These are phyloP conservation scores for Limnephilus lunatus DNA, from an alignment of 2,888 invertebrate species.

Conservation along the genomic window DNA sequence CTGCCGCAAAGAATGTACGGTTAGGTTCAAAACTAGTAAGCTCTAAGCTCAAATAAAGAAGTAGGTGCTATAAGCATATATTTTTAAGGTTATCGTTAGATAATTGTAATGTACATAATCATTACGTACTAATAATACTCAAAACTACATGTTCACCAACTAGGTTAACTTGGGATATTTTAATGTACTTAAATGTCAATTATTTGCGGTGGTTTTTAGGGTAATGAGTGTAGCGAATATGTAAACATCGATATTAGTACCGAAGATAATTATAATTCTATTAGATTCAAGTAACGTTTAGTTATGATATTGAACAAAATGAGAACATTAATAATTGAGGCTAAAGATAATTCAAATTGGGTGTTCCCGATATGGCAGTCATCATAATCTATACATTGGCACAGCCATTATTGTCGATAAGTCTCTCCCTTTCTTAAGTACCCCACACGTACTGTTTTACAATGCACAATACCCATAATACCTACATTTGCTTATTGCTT, in stretches of 20 bases:
- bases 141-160: neutral
- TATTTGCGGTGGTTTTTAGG: neutral
- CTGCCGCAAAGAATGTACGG: too few species aligned
- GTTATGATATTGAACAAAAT: neutral
- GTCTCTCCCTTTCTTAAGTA: slow-evolving; percentile 18
- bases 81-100: neutral
- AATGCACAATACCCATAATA: neutral
- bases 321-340: neutral
- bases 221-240: neutral
- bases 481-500: neutral
- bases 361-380: slow-evolving; percentile 23
- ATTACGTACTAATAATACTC: neutral
- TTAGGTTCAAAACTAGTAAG: too few species aligned
- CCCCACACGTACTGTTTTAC: slow-evolving; percentile 6
- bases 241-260: neutral
- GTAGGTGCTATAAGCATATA: too few species aligned
- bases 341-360: neutral
- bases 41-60: too few species aligned
- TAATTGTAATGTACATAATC: neutral
- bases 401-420: slow-evolving; percentile 10
- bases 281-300: neutral
- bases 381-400: neutral
- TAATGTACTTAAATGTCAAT: neutral
- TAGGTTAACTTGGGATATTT: neutral
- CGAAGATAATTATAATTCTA: neutral